Base-by-base conservation (phyloP, 2,113 vertebrate species). In the Axis porcinus region DNA sequence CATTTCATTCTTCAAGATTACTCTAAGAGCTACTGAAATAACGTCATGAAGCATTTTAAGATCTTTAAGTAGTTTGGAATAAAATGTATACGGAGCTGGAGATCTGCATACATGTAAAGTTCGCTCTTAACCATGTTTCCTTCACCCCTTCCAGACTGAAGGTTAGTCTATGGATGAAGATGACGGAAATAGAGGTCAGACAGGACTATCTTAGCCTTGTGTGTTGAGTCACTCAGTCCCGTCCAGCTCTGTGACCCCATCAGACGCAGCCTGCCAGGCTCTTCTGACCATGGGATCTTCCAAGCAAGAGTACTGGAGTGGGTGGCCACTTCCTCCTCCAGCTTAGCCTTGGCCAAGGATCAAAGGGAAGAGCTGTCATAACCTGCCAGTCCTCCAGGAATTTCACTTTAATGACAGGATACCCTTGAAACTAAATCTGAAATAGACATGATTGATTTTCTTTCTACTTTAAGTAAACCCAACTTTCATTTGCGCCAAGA, bases 371-470 rank as follows among this genome's bases (percentile, higher is more conserved):
- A 28, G 3, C 2, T 33, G 28, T 47, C 19, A 33, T 25, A 33
- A 62, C 16, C 74, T 52, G 36, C 14, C 23, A 81, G 10, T 9
- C 5, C n/a, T 70, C n/a, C n/a, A 57, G 78, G n/a, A 91, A 7
- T 43, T 16, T 36, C 45, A 58, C 36, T 74, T 76, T 6, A 0
- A 23, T 36, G 78, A 86, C 67, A 40, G 36, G 28, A 21, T 30
- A 89, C 30, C 57, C 47, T 67, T 67, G 7, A 74, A 60, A 52
- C 58, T 55, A 76, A 84, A 95, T 62, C 11, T 81, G 36, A 97
- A 94, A 62, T 43, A 87, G 1, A 25, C 10, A 3, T 11, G 52
- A 54, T 33, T 28, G 16, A 40, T 45, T 85, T 81, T 50, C n/a
- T 70, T 70, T 70, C 64, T 70, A 21, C 33, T 36, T 67, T 36